These are phyloP conservation scores for Scolopax bukidnonensis DNA, from an alignment of 2,797 vertebrate species.

Conservation along the genomic window DNA sequence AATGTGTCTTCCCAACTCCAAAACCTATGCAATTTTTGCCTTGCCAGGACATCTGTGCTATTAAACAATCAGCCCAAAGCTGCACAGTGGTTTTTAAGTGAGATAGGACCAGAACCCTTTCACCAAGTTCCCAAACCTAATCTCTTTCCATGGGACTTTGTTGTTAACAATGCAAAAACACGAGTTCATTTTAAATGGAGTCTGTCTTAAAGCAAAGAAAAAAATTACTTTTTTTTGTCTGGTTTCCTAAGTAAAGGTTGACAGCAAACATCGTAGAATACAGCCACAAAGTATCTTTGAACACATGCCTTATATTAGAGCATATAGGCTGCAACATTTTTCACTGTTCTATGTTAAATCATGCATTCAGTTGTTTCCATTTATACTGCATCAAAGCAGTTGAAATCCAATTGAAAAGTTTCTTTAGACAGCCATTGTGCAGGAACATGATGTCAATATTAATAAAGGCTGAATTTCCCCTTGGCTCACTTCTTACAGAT, in stretches of 20 bases:
- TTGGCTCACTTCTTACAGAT: slow-evolving; percentile 85
- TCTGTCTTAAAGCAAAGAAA: neutral
- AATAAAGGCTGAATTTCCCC: slow-evolving; percentile 86
- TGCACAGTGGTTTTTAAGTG: neutral
- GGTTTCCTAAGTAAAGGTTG: slow-evolving; percentile 12
- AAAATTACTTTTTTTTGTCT: neutral
- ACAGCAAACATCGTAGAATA: slow-evolving; percentile 28
- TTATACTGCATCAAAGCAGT: slow-evolving; percentile 82
- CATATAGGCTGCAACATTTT: slow-evolving; percentile 49
- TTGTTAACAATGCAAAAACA: neutral
- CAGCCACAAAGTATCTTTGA: slow-evolving; percentile 18
- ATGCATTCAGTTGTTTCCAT: slow-evolving; percentile 82
- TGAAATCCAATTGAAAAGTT: slow-evolving; percentile 85
- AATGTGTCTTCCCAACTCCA: neutral
- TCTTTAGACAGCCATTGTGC: slow-evolving; percentile 84
- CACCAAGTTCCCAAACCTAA: neutral
- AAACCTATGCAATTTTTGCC: neutral
- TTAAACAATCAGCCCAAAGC: neutral
- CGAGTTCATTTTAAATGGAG: neutral
- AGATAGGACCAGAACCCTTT: neutral
- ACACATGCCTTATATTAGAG: slow-evolving; percentile 45
- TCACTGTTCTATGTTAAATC: slow-evolving; percentile 77
- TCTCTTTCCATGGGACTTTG: neutral
- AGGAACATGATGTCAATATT: slow-evolving; percentile 87
- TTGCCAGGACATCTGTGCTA: neutral